Conservation (phyloP, 1,140 invertebrate genomes). For the Capitella teleta region DNA sequence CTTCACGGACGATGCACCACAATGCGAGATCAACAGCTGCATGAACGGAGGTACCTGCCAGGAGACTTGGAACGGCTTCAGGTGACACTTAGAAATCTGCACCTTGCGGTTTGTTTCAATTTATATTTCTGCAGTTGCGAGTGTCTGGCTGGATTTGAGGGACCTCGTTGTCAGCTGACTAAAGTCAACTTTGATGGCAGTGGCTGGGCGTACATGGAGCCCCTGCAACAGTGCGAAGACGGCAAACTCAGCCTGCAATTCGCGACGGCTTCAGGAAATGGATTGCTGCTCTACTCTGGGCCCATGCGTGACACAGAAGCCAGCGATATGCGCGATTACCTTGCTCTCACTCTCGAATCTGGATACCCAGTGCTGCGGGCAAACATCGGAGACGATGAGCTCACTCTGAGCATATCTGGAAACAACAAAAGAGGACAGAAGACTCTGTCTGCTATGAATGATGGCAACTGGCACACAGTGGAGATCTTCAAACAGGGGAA, state of each 20-base stretch:
- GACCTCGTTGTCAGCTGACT: slow-evolving; percentile 89
- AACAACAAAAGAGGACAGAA: slow-evolving; percentile 11
- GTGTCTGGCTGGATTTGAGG: slow-evolving; percentile 81
- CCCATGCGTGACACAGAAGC: slow-evolving; percentile 67
- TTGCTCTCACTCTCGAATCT: slow-evolving; percentile 79
- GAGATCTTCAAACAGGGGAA: slow-evolving; percentile 92
- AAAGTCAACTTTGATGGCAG: slow-evolving; percentile 63
- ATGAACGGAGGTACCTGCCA: slow-evolving; percentile 84
- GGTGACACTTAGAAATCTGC: slow-evolving; percentile 34
- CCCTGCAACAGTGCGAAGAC: slow-evolving; percentile 87
- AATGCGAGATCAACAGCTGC: slow-evolving; percentile 78
- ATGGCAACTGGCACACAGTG: slow-evolving; percentile 90
- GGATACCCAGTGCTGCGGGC: slow-evolving; percentile 80
- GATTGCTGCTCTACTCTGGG: slow-evolving; percentile 90
- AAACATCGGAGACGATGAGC: slow-evolving; percentile 87
- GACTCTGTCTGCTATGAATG: slow-evolving; percentile 66
- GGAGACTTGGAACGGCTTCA: slow-evolving; percentile 62
- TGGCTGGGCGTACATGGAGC: slow-evolving; percentile 74
- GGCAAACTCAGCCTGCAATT: slow-evolving; percentile 91
- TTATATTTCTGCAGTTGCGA: slow-evolving; percentile 55
- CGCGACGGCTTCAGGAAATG: slow-evolving; percentile 67
- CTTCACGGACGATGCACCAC: slow-evolving; percentile 25
- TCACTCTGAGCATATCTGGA: slow-evolving; percentile 69
- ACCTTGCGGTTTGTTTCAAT: neutral
- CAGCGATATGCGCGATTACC: slow-evolving; percentile 64